A percentile compares a stretch with the other conserved stretches of the same genome.
Conservation (phyloP, 2,888 invertebrate species). For the Brachyopa scutellaris region DNA sequence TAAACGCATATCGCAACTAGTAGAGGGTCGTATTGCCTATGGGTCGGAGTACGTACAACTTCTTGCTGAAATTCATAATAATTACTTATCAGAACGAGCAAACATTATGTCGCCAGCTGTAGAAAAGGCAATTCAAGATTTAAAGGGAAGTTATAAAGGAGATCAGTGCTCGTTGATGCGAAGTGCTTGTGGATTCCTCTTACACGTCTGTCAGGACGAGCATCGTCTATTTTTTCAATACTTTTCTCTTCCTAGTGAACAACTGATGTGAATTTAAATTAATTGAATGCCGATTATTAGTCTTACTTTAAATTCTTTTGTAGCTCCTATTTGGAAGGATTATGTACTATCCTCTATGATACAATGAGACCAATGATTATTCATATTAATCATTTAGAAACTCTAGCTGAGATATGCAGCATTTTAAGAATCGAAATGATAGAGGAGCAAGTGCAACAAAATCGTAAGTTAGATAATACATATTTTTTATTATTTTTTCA, state of each 20-base stretch:
- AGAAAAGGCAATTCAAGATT: constrained; percentile 86
- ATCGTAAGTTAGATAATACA: constrained; percentile 84
- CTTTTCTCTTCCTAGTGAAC: constrained; percentile 87
- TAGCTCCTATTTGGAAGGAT: constrained; percentile 90
- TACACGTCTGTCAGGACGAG: constrained; percentile 97
- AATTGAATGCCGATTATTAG: background rate
- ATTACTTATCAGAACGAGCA: constrained; percentile 89
- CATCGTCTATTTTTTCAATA: constrained; percentile 95
- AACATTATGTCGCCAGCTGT: constrained; percentile 88
- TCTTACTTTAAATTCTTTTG: background rate
- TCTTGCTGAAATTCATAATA: constrained; percentile 90
- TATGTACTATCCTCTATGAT: constrained; percentile 96
- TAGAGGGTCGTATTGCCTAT: constrained; percentile 89
- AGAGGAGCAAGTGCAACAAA: constrained; percentile 93
- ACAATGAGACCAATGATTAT: constrained; percentile 95
- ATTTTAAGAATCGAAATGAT: constrained; percentile 95
- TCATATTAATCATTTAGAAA: constrained; percentile 98
- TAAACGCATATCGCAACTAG: constrained; percentile 89
- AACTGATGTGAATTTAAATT: constrained; percentile 84
- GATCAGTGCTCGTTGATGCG: constrained; percentile 93
- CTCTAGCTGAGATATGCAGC: constrained; percentile 97
- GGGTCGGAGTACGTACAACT: constrained; percentile 89
- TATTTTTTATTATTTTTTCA: background rate
- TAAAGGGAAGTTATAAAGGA: constrained; percentile 85
- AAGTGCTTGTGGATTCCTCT: constrained; percentile 93